Base-by-base conservation (phyloP, 2,888 invertebrate species). In the Antheraea yamamai region DNA sequence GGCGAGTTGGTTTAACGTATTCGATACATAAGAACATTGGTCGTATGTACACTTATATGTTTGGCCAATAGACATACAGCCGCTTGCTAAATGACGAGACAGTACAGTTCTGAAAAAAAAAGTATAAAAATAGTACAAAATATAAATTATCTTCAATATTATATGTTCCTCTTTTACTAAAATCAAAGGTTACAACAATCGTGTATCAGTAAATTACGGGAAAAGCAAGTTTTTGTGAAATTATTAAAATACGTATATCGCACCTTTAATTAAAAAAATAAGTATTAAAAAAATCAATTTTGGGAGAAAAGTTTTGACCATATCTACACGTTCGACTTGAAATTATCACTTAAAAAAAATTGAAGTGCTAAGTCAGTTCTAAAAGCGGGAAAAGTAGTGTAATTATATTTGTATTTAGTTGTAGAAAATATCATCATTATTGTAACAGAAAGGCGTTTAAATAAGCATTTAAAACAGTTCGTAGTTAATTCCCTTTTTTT, bases 1-100 rank as follows among this genome's bases (percentile, higher is more conserved):
- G n/a, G 85, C 82, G 14, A 93, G 85, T 75, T 90, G 91, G n/a
- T 85, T 79, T 0, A 85, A 77, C 66, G 86, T 88, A 2, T 88
- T 81, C 0, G 91, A 90, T 0, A 92, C 85, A 71, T 84, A 93
- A 2, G 83, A 78, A 77, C 93, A 94, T 52, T 88, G 85, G 2
- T 87, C 88, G 78, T 91, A 83, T 0, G 90, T 86, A 76, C 94
- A 94, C 52, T 82, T 83, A 4, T 85, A 81, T 18, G 84, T 83
- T 1, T 79, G 79, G 4, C 78, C 74, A 4, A 78, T 75, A 35
- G 76, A 77, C 7, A 66, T 75, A 64, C 84, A 85, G 47, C 68
- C 68, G 20, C 68, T 79, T 30, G 81, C 81, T 0, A 76, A 72
- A 76, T 92, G 93, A 3, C 85, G 85, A 10, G 81, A 78, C 6